phyloP scores from a whole-genome alignment of 30 jellyfish, hydroid and myxozoan species.

The Nemopilema nomurai region DNA sequence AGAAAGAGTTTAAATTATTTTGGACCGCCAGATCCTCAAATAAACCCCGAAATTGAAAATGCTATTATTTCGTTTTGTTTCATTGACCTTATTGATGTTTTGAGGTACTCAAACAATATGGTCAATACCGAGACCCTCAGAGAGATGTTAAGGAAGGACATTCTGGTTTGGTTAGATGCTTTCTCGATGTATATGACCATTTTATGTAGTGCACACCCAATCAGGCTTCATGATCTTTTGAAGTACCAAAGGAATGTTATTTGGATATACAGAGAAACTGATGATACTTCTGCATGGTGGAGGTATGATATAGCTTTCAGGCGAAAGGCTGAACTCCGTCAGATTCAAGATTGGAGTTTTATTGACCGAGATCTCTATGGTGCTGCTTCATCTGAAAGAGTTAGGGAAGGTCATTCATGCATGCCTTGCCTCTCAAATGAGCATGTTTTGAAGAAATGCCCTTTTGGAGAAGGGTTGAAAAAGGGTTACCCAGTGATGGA shows the following conservation, averaged over 20 bases:
- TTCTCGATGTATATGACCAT: constrained; percentile 70
- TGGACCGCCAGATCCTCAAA: constrained; percentile 88
- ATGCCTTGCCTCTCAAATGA: constrained; percentile 75
- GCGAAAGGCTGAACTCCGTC: constrained; percentile 81
- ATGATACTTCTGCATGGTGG: constrained; percentile 93
- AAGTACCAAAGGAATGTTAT: constrained; percentile 72
- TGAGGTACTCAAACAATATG: constrained; percentile 56
- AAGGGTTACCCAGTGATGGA: constrained; percentile 21
- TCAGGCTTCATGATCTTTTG: constrained; percentile 70
- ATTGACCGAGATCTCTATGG: constrained; percentile 80
- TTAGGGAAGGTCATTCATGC: constrained; percentile 63
- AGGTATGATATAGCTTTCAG: constrained; percentile 90
- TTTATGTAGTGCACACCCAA: constrained; percentile 80
- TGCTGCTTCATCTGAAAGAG: constrained; percentile 80
- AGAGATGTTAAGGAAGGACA: constrained; percentile 65
- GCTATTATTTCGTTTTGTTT: constrained; percentile 71
- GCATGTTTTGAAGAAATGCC: constrained; percentile 82
- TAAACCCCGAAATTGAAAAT: constrained; percentile 76
- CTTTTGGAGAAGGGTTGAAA: constrained; percentile 68
- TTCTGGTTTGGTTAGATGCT: constrained; percentile 86
- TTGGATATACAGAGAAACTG: constrained; percentile 90
- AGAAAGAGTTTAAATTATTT: constrained; percentile 54
- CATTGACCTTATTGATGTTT: constrained; percentile 66
- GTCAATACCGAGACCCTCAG: constrained; percentile 57
- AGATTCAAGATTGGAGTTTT: constrained; percentile 80